These are phyloP conservation scores for Chromobotia macracanthus DNA, from an alignment of 2,797 vertebrate genomes.

Conservation along the genomic window DNA sequence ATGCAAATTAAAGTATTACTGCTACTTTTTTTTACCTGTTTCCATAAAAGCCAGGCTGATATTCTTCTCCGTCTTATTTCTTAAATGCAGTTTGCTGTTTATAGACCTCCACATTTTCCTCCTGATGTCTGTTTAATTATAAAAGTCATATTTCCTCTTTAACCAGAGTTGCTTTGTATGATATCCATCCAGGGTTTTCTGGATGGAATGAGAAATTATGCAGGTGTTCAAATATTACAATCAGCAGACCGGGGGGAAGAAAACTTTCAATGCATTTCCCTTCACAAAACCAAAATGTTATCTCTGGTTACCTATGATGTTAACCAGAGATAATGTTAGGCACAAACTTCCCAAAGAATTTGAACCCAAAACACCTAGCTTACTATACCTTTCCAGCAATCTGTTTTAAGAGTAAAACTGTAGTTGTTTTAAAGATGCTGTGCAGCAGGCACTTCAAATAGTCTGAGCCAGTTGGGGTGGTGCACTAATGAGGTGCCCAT, in stretches of 20 bases:
- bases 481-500: slow-evolving; percentile 78
- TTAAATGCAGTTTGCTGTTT: slow-evolving; percentile 13
- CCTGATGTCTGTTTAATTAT: slow-evolving; percentile 1
- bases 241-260: not conserved
- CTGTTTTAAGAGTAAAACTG: slow-evolving; percentile 56
- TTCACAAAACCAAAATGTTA: not conserved
- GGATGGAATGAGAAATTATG: not conserved
- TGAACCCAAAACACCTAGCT: not conserved
- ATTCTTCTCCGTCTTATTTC: slow-evolving; percentile 25
- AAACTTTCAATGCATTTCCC: not conserved
- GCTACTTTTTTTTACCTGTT: slow-evolving; percentile 42
- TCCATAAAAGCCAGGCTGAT: slow-evolving; percentile 24
- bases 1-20: slow-evolving; percentile 63
- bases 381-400: slow-evolving; percentile 27
- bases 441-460: slow-evolving; percentile 61
- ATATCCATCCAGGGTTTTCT: not conserved
- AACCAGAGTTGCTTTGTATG: not conserved
- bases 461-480: slow-evolving; percentile 70
- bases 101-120: slow-evolving; percentile 21
- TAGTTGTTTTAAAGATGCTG: slow-evolving; percentile 65
- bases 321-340: too few species aligned
- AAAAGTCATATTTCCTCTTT: slow-evolving; percentile 23
- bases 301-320: too few species aligned
- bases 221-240: not conserved
- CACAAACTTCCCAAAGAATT: not conserved